Conservation (phyloP, 1,140 invertebrate genomes). For the Hesperophylax magnus region DNA sequence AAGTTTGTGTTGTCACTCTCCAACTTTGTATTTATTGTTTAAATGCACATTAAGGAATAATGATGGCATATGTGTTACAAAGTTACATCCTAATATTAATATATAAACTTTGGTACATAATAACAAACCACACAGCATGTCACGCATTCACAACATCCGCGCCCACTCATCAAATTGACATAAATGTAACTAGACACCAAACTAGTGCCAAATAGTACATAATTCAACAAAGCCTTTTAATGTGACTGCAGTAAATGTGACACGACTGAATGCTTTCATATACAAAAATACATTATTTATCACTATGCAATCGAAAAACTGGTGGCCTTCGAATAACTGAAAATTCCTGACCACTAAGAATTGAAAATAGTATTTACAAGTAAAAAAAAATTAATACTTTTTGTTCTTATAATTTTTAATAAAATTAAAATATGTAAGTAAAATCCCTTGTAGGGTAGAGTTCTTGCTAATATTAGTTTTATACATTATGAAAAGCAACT, state of each 20-base stretch:
- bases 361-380: slow-evolving; percentile 18
- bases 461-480: slow-evolving; percentile 2
- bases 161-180: slow-evolving; percentile 37
- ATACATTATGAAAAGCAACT: slow-evolving; percentile 25
- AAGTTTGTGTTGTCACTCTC: background rate
- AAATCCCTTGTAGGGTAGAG: slow-evolving; percentile 21
- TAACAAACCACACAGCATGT: slow-evolving; percentile 55
- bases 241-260: slow-evolving; percentile 25
- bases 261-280: slow-evolving; percentile 40
- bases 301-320: slow-evolving; percentile 11
- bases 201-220: background rate
- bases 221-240: slow-evolving; percentile 12
- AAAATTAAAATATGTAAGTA: slow-evolving; percentile 23
- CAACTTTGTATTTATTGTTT: slow-evolving; percentile 19
- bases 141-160: slow-evolving; percentile 31
- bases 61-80: slow-evolving; percentile 4
- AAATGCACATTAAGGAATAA: background rate
- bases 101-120: slow-evolving; percentile 56
- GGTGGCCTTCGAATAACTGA: background rate
- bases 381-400: background rate
- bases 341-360: background rate
- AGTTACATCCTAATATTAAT: slow-evolving; percentile 25
- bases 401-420: background rate
- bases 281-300: slow-evolving; percentile 45
- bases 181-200: background rate